Evolutionary conservation across 2,113 vertebrate species (phyloP).

Genomic region (Hipposideros armiger): DNA sequence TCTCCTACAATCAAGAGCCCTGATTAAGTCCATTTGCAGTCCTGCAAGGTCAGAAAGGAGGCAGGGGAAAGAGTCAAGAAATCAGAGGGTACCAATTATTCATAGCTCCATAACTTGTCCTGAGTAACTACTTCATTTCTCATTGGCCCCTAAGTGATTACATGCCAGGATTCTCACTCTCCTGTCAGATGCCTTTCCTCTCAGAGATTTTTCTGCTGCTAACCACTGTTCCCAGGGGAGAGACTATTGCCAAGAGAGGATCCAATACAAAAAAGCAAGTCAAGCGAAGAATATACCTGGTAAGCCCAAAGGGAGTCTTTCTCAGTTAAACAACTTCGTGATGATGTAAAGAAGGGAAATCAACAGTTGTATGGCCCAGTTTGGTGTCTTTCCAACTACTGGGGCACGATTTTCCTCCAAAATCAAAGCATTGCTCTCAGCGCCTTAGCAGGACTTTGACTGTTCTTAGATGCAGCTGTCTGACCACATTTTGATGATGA

Average conservation of each 20-base stretch:
- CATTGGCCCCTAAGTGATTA: neutral
- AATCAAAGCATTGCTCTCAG: neutral
- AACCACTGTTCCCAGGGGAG: neutral
- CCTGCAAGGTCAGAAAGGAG: neutral
- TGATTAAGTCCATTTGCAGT: constrained; percentile 60
- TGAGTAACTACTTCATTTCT: neutral
- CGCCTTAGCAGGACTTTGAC: neutral
- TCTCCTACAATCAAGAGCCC: constrained; percentile 35
- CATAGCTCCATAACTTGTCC: neutral
- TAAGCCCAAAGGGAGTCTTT: neutral
- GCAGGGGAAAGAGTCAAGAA: neutral
- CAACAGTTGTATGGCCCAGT: neutral
- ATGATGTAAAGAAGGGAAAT: neutral
- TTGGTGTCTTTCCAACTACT: neutral
- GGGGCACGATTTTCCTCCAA: accelerated
- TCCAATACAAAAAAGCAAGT: neutral
- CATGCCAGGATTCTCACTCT: neutral
- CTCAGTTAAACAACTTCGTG: neutral
- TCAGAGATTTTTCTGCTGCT: neutral
- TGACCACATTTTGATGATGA: neutral
- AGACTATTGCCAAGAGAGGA: neutral
- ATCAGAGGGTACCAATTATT: neutral
- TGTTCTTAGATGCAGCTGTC: neutral
- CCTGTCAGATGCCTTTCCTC: neutral
- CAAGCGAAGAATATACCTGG: neutral